Conservation (phyloP, 30 jellyfish, hydroid and myxozoan genomes). For the Nemopilema nomurai region DNA sequence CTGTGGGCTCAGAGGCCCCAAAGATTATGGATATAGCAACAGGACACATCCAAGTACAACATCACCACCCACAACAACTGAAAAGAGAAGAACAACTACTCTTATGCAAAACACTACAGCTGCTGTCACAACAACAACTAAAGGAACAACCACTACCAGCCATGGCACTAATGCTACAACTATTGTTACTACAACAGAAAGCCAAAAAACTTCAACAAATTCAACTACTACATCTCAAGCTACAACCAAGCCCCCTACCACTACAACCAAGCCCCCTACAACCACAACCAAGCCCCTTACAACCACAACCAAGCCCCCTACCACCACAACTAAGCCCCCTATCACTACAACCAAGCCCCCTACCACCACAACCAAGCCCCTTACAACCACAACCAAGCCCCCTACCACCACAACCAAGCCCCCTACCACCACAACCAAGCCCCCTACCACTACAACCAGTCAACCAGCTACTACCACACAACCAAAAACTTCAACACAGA, state of each 20-base stretch:
- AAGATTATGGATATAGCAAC: slow-evolving; percentile 33
- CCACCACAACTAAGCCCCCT: slow-evolving; percentile 14
- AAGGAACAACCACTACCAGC: slow-evolving; percentile 9
- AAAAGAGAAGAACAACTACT: not conserved
- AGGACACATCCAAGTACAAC: slow-evolving; percentile 28
- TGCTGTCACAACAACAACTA: slow-evolving; percentile 18
- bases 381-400: slow-evolving; percentile 20
- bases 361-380: slow-evolving; percentile 26
- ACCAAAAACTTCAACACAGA: slow-evolving; percentile 2
- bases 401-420: slow-evolving; percentile 6
- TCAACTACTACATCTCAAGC: not conserved
- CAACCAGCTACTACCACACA: slow-evolving; percentile 4
- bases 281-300: slow-evolving; percentile 26
- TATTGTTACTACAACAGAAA: not conserved
- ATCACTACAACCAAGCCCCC: slow-evolving; percentile 15
- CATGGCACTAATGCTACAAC: slow-evolving; percentile 11
- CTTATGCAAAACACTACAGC: not conserved
- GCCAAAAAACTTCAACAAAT: not conserved
- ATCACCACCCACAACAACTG: slow-evolving; percentile 46
- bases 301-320: slow-evolving; percentile 7
- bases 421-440: slow-evolving; percentile 1
- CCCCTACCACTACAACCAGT: not conserved
- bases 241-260: not conserved
- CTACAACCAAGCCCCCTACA: slow-evolving; percentile 24
- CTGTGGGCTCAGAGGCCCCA: slow-evolving; percentile 56